phyloP scores from a whole-genome alignment of 2,888 invertebrate species.

The Phasia obesa region DNA sequence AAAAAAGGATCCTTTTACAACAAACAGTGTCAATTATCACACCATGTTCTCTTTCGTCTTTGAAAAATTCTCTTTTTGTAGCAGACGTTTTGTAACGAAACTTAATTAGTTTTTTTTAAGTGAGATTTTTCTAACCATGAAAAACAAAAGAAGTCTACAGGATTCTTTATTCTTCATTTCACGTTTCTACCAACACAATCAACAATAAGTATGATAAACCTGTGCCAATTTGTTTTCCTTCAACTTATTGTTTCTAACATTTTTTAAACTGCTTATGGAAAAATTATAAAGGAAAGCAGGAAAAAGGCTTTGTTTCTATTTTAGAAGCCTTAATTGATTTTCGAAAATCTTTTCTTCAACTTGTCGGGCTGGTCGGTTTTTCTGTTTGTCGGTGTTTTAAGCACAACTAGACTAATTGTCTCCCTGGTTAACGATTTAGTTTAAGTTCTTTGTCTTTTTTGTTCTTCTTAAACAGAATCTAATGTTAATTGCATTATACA shows the following conservation, averaged over 20 bases:
- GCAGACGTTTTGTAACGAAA: not conserved
- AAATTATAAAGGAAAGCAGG: not conserved
- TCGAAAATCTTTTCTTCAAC: constrained; percentile 7
- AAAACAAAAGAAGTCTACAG: constrained; percentile 26
- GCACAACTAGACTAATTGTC: constrained; percentile 67
- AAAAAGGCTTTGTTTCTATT: constrained; percentile 33
- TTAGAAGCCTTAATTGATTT: constrained; percentile 57
- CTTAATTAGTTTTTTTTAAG: constrained; percentile 43
- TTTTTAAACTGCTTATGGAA: not conserved
- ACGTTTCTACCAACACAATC: not conserved
- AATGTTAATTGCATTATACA: constrained; percentile 60
- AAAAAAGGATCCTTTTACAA: constrained; percentile 71
- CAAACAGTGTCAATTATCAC: constrained; percentile 77
- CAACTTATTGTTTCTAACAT: constrained; percentile 24
- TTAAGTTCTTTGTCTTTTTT: constrained; percentile 27
- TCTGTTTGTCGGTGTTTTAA: not conserved
- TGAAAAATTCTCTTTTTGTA: no score
- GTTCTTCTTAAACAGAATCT: constrained; percentile 33
- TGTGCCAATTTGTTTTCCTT: constrained; percentile 63
- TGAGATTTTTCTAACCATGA: constrained; percentile 65
- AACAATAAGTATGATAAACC: constrained; percentile 30
- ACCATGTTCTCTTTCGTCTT: constrained; percentile 69
- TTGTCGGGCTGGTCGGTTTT: no score
- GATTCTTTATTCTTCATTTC: not conserved
- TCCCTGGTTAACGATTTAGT: constrained; percentile 34